phyloP scores from a whole-genome alignment of 1,140 invertebrate genomes.

The Eriocheir sinensis region DNA sequence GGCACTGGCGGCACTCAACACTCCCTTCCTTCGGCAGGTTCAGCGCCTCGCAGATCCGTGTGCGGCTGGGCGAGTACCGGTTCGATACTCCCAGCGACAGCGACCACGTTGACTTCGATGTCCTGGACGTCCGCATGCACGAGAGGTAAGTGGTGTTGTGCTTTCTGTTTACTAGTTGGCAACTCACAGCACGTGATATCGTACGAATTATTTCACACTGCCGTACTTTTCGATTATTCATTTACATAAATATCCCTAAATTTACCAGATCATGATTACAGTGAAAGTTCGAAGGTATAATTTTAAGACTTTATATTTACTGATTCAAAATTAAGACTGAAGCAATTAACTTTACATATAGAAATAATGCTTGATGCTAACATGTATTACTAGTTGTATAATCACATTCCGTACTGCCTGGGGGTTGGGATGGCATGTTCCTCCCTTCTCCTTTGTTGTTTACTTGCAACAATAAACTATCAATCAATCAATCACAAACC shows the following conservation, averaged over 20 bases:
- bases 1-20: no score
- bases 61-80: conserved; percentile 81
- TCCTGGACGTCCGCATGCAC: conserved; percentile 78
- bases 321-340: no score
- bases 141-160: conserved; percentile 54
- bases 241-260: background rate
- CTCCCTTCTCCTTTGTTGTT: no score
- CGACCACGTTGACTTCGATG: conserved; percentile 73
- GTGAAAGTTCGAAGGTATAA: background rate
- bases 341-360: no score
- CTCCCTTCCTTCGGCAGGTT: conserved; percentile 76
- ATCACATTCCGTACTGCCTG: no score
- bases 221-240: conserved; percentile 10
- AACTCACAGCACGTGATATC: conserved; percentile 61
- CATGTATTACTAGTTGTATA: no score
- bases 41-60: conserved; percentile 78
- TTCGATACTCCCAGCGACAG: conserved; percentile 79
- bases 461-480: no score
- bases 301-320: no score
- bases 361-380: no score
- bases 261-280: background rate
- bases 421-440: no score
- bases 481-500: no score
- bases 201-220: conserved; percentile 24
- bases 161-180: conserved; percentile 37